A percentile compares a stretch with the other conserved stretches of the same genome.
Evolutionary conservation across 35 echinoderm and acorn worm species (phyloP).

Genomic region (Strongylocentrotus purpuratus): DNA sequence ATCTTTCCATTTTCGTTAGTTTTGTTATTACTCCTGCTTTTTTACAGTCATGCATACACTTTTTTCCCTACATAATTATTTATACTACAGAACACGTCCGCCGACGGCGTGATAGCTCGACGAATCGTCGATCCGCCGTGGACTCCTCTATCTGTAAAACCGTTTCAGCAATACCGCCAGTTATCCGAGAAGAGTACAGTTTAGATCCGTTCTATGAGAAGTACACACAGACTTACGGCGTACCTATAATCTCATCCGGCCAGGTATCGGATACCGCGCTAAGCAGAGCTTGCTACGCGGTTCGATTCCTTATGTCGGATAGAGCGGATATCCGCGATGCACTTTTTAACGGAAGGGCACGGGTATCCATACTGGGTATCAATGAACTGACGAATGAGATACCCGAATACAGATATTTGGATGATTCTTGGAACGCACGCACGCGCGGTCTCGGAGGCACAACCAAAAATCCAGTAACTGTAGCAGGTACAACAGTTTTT

Average conservation of each 20-base stretch:
- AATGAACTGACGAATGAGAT: constrained; percentile 70
- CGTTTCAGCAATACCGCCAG: constrained; percentile 45
- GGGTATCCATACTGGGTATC: constrained; percentile 58
- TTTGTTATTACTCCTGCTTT: too few relatives aligned
- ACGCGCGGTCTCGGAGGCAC: constrained; percentile 67
- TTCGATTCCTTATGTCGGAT: constrained; percentile 64
- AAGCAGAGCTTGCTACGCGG: constrained; percentile 61
- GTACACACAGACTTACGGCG: constrained; percentile 79
- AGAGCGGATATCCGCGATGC: constrained; percentile 66
- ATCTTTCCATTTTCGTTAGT: too few relatives aligned
- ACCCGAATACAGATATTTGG: constrained; percentile 63
- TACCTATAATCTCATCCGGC: constrained; percentile 66
- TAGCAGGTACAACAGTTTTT: background rate
- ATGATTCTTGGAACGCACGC: constrained; percentile 51
- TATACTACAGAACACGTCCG: constrained; percentile 16
- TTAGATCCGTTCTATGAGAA: constrained; percentile 66
- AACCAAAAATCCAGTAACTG: constrained; percentile 44
- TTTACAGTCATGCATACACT: too few relatives aligned
- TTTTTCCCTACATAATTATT: too few relatives aligned
- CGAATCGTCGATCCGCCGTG: constrained; percentile 24
- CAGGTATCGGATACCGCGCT: constrained; percentile 45
- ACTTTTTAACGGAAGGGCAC: constrained; percentile 56
- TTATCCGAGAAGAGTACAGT: constrained; percentile 32
- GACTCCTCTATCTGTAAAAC: constrained; percentile 46
- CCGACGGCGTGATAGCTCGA: background rate